phyloP scores from a whole-genome alignment of 2,797 vertebrate species.

The Poecilia gillii region DNA sequence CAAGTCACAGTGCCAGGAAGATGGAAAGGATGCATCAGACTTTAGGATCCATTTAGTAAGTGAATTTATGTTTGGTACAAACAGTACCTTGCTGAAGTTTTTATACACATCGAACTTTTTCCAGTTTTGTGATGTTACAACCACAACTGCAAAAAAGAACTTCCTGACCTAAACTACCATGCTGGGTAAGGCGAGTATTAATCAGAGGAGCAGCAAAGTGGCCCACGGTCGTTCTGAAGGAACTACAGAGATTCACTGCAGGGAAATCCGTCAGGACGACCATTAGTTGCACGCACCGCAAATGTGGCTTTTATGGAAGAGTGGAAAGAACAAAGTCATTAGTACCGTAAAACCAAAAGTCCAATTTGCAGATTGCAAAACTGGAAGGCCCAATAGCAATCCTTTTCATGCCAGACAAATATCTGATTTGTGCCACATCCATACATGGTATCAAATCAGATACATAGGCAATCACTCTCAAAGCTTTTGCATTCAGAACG shows the following conservation, averaged over 20 bases:
- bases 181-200: neutral
- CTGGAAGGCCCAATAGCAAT: too few species aligned
- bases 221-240: neutral
- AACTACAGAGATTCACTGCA: neutral
- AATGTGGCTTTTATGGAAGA: neutral
- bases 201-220: neutral
- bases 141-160: neutral
- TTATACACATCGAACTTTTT: neutral
- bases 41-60: neutral
- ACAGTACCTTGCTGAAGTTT: neutral
- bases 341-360: neutral
- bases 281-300: neutral
- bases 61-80: neutral
- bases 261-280: neutral
- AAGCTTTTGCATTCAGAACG: too few species aligned
- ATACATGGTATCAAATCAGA: too few species aligned
- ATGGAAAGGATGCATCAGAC: neutral
- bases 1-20: constrained; percentile 1
- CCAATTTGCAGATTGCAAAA: neutral
- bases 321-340: neutral
- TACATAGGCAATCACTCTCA: too few species aligned
- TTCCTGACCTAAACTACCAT: neutral
- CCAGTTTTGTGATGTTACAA: neutral
- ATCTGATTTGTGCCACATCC: too few species aligned
- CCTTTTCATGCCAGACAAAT: too few species aligned